phyloP scores from a whole-genome alignment of 2,888 invertebrate species.

The Morinoia aosen region DNA sequence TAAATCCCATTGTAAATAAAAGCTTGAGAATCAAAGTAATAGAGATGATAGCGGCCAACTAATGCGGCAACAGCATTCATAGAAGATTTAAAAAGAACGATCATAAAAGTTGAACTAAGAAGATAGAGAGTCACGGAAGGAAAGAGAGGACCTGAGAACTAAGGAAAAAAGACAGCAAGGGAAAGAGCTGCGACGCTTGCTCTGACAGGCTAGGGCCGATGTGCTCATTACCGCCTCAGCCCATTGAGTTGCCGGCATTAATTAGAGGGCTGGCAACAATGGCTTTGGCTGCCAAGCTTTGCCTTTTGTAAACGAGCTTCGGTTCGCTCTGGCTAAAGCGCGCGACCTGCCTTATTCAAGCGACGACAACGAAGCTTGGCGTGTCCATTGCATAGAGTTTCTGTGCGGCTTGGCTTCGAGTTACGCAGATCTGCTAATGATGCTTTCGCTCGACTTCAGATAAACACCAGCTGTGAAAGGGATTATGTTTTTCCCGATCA shows the following conservation, averaged over 20 bases:
- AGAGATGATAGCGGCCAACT: too few relatives aligned
- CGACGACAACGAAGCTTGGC: neutral
- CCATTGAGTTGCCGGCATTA: slow-evolving; percentile 42
- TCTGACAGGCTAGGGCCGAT: neutral
- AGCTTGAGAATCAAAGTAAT: too few relatives aligned
- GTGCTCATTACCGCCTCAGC: slow-evolving; percentile 39
- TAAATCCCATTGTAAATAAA: too few relatives aligned
- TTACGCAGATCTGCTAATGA: neutral
- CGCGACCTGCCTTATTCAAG: neutral
- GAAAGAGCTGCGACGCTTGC: neutral
- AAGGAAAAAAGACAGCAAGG: neutral
- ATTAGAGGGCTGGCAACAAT: slow-evolving; percentile 41
- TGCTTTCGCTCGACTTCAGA: neutral
- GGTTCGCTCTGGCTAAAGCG: neutral
- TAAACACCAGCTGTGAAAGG: neutral
- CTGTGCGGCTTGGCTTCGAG: neutral
- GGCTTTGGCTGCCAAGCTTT: slow-evolving; percentile 21
- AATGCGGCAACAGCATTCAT: too few relatives aligned
- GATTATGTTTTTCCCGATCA: neutral
- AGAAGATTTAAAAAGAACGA: too few relatives aligned
- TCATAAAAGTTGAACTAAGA: too few relatives aligned
- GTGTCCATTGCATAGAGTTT: neutral
- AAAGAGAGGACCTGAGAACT: neutral
- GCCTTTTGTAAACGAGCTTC: slow-evolving; percentile 28
- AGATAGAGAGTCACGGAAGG: neutral